phyloP scores from a whole-genome alignment of 2,888 invertebrate species.

The Orthonevra nobilis region DNA sequence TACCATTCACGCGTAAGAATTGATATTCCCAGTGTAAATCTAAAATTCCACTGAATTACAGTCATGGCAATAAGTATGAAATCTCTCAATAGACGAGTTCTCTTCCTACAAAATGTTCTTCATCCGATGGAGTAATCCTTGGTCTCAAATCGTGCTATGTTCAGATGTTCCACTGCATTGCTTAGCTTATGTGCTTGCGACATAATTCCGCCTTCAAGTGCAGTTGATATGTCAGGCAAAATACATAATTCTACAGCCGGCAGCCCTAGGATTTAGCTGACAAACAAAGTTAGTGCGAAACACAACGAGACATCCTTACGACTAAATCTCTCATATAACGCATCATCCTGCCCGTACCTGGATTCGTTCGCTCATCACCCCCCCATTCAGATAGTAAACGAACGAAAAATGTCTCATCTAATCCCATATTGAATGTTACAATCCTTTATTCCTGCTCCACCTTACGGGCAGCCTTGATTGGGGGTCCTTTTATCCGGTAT shows the following conservation, averaged over 20 bases:
- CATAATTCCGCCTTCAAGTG: not conserved
- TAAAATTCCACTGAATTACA: no score
- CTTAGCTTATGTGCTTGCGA: not conserved
- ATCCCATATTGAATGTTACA: constrained; percentile 44
- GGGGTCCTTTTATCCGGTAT: constrained; percentile 20
- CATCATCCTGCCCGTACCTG: no score
- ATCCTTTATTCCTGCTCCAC: constrained; percentile 42
- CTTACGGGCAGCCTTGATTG: constrained; percentile 42
- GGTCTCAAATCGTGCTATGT: no score
- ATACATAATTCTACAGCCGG: constrained; percentile 12
- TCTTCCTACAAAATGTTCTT: no score
- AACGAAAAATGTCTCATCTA: constrained; percentile 29
- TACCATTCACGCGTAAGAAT: no score
- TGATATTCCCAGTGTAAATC: no score
- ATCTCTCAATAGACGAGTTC: no score
- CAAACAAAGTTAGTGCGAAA: constrained; percentile 5
- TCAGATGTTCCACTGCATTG: no score
- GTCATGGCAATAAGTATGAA: no score
- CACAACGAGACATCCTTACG: not conserved
- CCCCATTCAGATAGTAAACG: not conserved
- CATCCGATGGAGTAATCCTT: no score
- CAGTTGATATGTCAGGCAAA: not conserved
- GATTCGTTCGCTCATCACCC: constrained; percentile 11
- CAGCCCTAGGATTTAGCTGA: not conserved
- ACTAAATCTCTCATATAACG: no score